Evolutionary conservation across 2,888 invertebrate species (phyloP), one percentile per base, ranked within the genome.

Genomic region (Blastobasis adustella): DNA sequence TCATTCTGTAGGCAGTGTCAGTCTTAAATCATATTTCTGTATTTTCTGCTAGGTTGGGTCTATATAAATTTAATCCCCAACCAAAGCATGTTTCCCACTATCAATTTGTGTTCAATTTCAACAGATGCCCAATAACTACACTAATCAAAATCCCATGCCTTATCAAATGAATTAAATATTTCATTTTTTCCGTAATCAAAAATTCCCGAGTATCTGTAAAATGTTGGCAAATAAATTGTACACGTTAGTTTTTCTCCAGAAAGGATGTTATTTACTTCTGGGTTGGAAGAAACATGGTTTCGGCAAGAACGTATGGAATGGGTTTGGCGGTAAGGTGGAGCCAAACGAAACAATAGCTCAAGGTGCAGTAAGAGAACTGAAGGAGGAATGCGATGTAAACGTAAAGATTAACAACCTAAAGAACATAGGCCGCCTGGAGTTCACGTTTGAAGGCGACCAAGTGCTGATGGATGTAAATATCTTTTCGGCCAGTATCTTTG

Each of bases 321-420:
- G 94, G 56, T 95, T 94, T 81, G 94, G 95, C 54, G 95, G 95
- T 10, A 95, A 94, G 89, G 90, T 94, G 1, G 92, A 94, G 69
- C 65, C 74, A 0, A 90, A 90, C 46, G 94, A 95, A 82, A 88
- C 88, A 1, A 89, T 93, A 47, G 52, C 85, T 10, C 87, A 91
- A 45, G 93, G 90, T 47, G 94, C 94, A 5, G 76, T 82, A 5
- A 89, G 94, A 36, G 94, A 94, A 78, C 68, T 94, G 6, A 75
- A 89, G 63, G 94, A 95, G 79, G 94, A 95, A 76, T 90, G 91
- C 68, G 90, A 91, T 54, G 58, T 88, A 6, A 71, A 67, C 9
- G 79, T 90, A 7, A 71, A 79, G 49, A 72, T 79, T 6, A 59
- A 68, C 4, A 75, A 89, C 61, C 69, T 94, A 51, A 81, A 83